Conservation (phyloP, 2,113 vertebrate genomes). For the Capreolus pygargus region DNA sequence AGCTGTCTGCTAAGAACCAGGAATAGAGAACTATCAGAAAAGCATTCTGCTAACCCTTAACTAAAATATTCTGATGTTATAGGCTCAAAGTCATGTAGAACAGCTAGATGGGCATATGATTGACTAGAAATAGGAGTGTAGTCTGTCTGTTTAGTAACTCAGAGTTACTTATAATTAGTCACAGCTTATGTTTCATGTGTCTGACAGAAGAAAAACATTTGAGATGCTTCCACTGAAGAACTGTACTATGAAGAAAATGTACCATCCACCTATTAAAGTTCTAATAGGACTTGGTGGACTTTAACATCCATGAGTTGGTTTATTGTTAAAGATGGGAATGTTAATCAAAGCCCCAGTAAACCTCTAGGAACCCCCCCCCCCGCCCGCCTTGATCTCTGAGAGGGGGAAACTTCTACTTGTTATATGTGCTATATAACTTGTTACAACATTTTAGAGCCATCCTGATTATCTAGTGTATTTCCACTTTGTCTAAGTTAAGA, state of each 20-base stretch:
- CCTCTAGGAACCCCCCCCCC: not conserved
- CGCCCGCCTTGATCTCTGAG: not conserved
- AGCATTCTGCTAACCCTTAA: not conserved
- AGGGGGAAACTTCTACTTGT: not conserved
- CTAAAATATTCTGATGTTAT: not conserved
- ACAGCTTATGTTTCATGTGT: constrained; percentile 9
- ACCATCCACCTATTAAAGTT: not conserved
- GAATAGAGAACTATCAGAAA: not conserved
- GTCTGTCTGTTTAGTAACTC: constrained; percentile 6
- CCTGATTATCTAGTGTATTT: not conserved
- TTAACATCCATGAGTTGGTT: constrained; percentile 48
- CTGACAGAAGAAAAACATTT: constrained; percentile 25
- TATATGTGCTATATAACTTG: not conserved
- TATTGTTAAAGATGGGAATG: not conserved
- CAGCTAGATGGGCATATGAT: not conserved
- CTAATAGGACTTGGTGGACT: not conserved
- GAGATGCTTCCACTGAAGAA: not conserved
- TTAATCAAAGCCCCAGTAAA: not conserved
- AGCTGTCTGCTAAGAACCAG: not conserved
- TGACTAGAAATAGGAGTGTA: not conserved
- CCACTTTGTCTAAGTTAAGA: not conserved
- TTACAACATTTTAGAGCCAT: not conserved
- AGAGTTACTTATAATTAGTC: constrained; percentile 9
- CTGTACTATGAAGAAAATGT: not conserved
- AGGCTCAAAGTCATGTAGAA: not conserved